Conservation (phyloP, 2,888 invertebrate genomes). For the Drosophila formosana region DNA sequence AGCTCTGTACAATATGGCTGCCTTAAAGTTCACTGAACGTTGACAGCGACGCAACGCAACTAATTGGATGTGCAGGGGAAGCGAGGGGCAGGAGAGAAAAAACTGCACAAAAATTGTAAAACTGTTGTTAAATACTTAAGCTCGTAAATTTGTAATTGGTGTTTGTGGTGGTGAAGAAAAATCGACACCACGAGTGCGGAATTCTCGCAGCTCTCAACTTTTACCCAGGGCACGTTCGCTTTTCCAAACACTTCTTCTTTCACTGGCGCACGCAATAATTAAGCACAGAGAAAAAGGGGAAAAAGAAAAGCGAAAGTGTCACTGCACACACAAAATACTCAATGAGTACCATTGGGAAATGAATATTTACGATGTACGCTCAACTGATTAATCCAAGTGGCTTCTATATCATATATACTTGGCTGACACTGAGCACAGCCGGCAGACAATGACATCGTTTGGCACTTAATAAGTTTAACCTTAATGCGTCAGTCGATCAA, state of each 20-base stretch:
- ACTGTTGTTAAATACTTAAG: conserved; percentile 37
- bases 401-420: not conserved
- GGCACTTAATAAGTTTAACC: conserved; percentile 69
- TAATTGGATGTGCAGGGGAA: conserved; percentile 29
- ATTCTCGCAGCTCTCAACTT: conserved; percentile 68
- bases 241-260: conserved; percentile 17
- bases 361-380: too few relatives aligned
- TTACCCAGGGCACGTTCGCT: conserved; percentile 67
- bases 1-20: conserved; percentile 46
- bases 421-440: conserved; percentile 24
- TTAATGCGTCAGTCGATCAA: conserved; percentile 66
- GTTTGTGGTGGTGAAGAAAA: conserved; percentile 31
- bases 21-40: conserved; percentile 69
- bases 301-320: conserved; percentile 70
- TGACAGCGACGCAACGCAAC: conserved; percentile 30
- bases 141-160: conserved; percentile 21
- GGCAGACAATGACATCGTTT: conserved; percentile 72
- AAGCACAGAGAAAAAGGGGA: not conserved
- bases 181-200: conserved; percentile 31
- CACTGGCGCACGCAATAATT: conserved; percentile 49
- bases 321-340: conserved; percentile 21
- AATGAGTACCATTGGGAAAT: conserved; percentile 12
- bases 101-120: conserved; percentile 35
- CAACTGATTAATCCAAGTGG: conserved; percentile 30
- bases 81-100: not conserved